Evolutionary conservation across 2,113 vertebrate genomes (phyloP).

Genomic region (Chionis minor): DNA sequence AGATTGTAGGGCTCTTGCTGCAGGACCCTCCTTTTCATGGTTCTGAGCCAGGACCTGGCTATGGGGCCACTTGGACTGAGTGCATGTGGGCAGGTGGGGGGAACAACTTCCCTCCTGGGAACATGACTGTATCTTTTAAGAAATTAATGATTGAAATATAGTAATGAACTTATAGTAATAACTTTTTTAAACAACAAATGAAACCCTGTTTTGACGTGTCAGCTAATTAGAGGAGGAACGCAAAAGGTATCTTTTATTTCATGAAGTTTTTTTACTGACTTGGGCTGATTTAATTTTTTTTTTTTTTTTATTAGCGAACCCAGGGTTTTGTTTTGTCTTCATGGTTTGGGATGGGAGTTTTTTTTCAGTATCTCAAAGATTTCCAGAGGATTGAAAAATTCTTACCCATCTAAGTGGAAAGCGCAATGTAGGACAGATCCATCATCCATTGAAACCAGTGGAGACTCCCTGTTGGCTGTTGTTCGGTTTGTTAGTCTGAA

Average conservation of each 20-base stretch:
- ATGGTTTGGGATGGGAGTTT: not conserved
- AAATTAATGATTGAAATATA: not conserved
- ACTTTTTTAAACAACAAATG: not conserved
- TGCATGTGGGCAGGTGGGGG: fast-evolving
- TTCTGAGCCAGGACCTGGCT: not conserved
- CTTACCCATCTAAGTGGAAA: not conserved
- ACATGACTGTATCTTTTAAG: not conserved
- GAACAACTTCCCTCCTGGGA: not conserved
- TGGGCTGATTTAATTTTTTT: not conserved
- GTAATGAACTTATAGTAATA: no score
- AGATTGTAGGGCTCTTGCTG: not conserved
- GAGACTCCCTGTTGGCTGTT: not conserved
- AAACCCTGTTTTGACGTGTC: not conserved
- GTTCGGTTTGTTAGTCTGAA: not conserved
- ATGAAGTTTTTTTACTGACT: not conserved
- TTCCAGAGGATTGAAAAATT: not conserved
- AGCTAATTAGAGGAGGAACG: not conserved
- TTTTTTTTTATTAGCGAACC: not conserved
- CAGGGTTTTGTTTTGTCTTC: not conserved
- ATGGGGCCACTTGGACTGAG: not conserved
- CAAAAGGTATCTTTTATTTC: not conserved
- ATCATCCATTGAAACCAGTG: not conserved
- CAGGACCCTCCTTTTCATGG: not conserved
- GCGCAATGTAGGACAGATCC: not conserved
- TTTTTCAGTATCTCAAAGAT: not conserved